These are phyloP conservation scores for Drosophila tani DNA, from an alignment of 1,140 invertebrate genomes.

Conservation along the genomic window DNA sequence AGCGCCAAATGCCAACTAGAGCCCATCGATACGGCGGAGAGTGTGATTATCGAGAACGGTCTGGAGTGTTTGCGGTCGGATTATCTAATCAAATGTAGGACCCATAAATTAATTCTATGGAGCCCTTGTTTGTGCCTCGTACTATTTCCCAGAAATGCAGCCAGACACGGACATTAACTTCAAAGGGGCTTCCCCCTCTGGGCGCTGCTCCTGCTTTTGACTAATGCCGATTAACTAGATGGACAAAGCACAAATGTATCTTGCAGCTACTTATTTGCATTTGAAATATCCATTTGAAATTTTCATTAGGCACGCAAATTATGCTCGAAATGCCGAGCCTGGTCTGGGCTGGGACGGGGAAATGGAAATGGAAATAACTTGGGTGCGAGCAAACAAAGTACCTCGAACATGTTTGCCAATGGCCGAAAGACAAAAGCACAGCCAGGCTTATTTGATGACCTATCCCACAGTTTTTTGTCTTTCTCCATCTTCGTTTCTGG, in stretches of 20 bases:
- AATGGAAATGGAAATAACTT: constrained; percentile 22
- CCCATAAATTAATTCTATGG: constrained; percentile 29
- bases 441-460: constrained; percentile 57
- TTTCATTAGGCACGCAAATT: constrained; percentile 70
- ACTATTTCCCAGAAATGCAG: constrained; percentile 13
- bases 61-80: constrained; percentile 19
- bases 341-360: background rate
- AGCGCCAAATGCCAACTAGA: constrained; percentile 36
- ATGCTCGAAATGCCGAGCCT: constrained; percentile 48
- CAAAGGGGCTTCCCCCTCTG: constrained; percentile 17
- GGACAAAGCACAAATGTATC: constrained; percentile 28
- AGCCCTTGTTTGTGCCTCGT: background rate
- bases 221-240: constrained; percentile 24
- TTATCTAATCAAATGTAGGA: constrained; percentile 44
- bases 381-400: constrained; percentile 37
- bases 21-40: constrained; percentile 20
- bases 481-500: background rate
- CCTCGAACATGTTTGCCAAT: constrained; percentile 41
- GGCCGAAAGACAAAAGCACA: constrained; percentile 31
- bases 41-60: constrained; percentile 42
- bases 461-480: constrained; percentile 19
- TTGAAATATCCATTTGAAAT: constrained; percentile 54
- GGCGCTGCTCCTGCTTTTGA: background rate
- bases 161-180: constrained; percentile 6
- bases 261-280: constrained; percentile 57